Evolutionary conservation across 2,888 invertebrate species (phyloP), one percentile per base, ranked within the genome.

Genomic region (Phortica okadai): DNA sequence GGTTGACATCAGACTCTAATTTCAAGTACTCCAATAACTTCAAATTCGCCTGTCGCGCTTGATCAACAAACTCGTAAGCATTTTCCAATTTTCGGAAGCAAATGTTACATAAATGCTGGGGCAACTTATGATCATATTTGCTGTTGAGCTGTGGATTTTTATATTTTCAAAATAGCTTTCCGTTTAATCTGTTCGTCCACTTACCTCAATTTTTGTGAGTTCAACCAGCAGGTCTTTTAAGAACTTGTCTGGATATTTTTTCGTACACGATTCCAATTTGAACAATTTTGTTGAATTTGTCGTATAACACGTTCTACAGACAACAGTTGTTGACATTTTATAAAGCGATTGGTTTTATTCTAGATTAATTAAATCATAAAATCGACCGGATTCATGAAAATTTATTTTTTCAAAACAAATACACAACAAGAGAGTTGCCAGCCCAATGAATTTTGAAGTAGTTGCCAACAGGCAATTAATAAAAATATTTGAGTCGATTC

Each of bases 21-120:
- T 45, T 10, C 45, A 45, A 45, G 75, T 78, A 41, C 75, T 70
- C 6, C 73, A 59, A 50, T 73, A 78, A 6, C 75, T 75, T 4
- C 84, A 74, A 67, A 44, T n/a, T 74, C 25, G 54, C 41, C 14
- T 59, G 16, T 10, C 6, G 73, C 41, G 62, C 62, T 62, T 59
- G 59, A 7, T 42, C n/a, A 11, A 73, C 44, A 59, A 59, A 62
- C 11, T 73, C 33, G 16, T 59, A 73, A 8, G 62, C 73, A 16
- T 2, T 45, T 45, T 45, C 7, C 2, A 69, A 45, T 45, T 69
- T 69, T 3, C 69, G 44, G n/a, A 16, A 3, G 44, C 69, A 69
- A 16, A 16, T 45, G 21, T 16, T 7, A 1, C 69, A 69, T 3
- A 69, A 6, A 16, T 16, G 21, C 33, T 69, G 11, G 7, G 69